Percentiles rank a stretch among this genome's conserved stretches.
These are phyloP conservation scores for Actinemys pallida DNA, from an alignment of 2,113 vertebrate genomes.

Conservation along the genomic window DNA sequence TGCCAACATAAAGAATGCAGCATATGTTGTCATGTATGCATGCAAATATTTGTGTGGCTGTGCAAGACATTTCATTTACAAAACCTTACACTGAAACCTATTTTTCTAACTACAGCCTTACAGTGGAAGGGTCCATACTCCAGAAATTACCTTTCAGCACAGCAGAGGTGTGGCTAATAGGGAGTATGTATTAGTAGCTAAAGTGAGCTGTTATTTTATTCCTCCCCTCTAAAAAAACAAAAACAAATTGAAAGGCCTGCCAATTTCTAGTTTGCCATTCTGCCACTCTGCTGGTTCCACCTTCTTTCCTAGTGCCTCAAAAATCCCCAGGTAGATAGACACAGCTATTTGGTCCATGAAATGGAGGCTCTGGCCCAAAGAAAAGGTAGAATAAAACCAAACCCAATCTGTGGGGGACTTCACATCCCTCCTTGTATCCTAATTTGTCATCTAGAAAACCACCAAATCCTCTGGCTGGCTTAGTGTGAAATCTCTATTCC, in stretches of 20 bases:
- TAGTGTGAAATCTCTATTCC: neutral
- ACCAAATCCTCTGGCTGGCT: neutral
- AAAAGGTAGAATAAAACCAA: neutral
- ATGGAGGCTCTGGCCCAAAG: neutral
- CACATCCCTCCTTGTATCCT: neutral
- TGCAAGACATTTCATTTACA: neutral
- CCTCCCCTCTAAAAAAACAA: neutral
- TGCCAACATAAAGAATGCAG: neutral
- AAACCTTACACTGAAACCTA: neutral
- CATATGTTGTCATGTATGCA: neutral
- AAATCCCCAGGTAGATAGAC: neutral
- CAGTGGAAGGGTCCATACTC: neutral
- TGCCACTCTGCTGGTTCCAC: neutral
- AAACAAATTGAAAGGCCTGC: rapidly evolving
- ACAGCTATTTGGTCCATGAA: neutral
- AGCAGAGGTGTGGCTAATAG: neutral
- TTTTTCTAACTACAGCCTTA: neutral
- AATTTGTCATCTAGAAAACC: neutral
- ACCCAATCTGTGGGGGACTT: rapidly evolving
- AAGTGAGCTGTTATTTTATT: neutral
- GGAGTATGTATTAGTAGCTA: neutral
- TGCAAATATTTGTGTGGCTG: neutral
- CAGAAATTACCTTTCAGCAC: neutral
- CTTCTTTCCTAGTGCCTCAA: neutral
- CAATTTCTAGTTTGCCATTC: rapidly evolving